A percentile compares a stretch with the other conserved stretches of the same genome.
phyloP scores from a whole-genome alignment of 2,888 invertebrate species.

The Ophion slaviceki region DNA sequence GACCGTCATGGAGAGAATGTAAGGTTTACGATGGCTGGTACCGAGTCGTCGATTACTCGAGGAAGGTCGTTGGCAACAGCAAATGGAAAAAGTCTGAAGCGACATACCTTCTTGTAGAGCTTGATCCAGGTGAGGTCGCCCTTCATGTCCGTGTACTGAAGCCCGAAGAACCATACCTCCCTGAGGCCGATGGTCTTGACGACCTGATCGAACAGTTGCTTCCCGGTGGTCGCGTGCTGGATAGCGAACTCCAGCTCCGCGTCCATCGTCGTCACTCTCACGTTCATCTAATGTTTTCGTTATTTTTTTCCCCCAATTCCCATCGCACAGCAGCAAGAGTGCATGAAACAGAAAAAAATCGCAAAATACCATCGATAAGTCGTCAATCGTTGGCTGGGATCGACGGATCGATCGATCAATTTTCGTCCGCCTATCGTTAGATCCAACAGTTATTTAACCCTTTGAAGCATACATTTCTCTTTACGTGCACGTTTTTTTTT shows the following conservation, averaged over 20 bases:
- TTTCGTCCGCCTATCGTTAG: background rate
- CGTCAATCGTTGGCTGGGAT: background rate
- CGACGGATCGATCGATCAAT: background rate
- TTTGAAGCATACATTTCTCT: no score
- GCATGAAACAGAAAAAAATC: constrained; percentile 66
- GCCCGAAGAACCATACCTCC: constrained; percentile 99
- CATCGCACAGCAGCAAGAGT: constrained; percentile 24
- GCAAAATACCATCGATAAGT: constrained; percentile 12
- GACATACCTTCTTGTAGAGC: constrained; percentile 97
- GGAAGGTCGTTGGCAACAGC: background rate
- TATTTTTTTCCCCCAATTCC: constrained; percentile 7
- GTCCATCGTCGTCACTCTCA: constrained; percentile 99
- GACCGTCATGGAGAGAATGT: background rate
- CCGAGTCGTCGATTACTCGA: background rate
- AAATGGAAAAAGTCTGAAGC: constrained; percentile 22
- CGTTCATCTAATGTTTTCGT: constrained; percentile 91
- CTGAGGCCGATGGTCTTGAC: constrained; percentile 99
- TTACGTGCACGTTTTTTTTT: no score
- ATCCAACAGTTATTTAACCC: background rate
- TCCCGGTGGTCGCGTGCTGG: constrained; percentile 99
- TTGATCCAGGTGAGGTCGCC: constrained; percentile 99
- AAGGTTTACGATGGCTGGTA: no score
- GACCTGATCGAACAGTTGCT: constrained; percentile 99
- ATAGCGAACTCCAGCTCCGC: constrained; percentile 99
- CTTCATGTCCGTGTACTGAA: constrained; percentile 99